Evolutionary conservation across 2,888 invertebrate species (phyloP), one percentile per base, ranked within the genome.

Genomic region (Beris morrisii): DNA sequence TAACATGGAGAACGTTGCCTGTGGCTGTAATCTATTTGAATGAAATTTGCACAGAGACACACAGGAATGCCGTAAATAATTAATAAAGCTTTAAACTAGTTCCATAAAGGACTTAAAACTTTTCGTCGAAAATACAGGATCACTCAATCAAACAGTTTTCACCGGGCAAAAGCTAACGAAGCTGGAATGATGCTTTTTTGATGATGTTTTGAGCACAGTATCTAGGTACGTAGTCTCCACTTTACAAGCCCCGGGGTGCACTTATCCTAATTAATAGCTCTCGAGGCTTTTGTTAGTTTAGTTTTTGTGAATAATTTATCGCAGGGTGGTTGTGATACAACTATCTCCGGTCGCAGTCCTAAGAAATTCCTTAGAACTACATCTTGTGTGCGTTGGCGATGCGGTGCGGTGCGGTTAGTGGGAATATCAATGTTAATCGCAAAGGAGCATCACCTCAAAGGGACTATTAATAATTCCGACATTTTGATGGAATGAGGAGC

Each of bases 191-290:
- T 61, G 52, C 7, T 48, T 48, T 31, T 31, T 12, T 31, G 30
- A 38, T 22, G 32, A 32, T 31, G 22, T 22, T 22, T 22, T 22
- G 22, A 22, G 22, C 22, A 22, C 3, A 22, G 22, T 22, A 3
- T 46, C 7, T 31, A 9, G 9, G 59, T 30, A 48, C 22, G n/a
- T 9, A 30, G 13, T 12, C 5, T 7, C 44, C 43, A n/a, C 31
- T 43, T 58, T 22, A 30, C 9, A 30, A 13, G 43, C 52, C 61
- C 61, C 22, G 50, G 52, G 61, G 61, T 61, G 61, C 61, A 61
- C 61, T 61, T 61, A 61, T 61, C 61, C 61, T 61, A 61, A 61
- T 61, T 61, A 61, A 52, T 61, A 52, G 50, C 61, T 61, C 61
- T 61, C 50, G 28, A n/a, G 52, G 61, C 46, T 44, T 22, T 61